These are phyloP conservation scores for Popillia japonica DNA, from an alignment of 1,140 invertebrate genomes.

Conservation along the genomic window DNA sequence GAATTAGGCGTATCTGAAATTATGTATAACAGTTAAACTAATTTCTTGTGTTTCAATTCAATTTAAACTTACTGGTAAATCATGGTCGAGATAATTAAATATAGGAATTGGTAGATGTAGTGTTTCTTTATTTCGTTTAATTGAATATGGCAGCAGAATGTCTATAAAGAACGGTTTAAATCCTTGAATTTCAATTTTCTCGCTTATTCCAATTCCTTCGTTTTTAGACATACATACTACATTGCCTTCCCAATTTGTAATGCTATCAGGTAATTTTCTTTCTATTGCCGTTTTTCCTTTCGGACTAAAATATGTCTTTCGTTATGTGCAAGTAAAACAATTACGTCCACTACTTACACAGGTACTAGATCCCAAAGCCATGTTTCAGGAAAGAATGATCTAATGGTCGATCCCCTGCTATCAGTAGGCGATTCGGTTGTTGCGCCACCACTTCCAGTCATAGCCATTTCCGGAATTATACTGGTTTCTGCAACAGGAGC, in stretches of 20 bases:
- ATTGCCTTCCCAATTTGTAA: constrained; percentile 77
- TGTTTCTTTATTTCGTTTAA: constrained; percentile 72
- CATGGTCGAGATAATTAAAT: constrained; percentile 76
- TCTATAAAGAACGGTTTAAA: constrained; percentile 80
- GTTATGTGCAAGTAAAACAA: no score
- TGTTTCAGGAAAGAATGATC: constrained; percentile 73
- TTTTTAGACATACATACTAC: constrained; percentile 72
- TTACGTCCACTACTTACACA: constrained; percentile 64
- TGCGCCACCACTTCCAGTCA: neutral
- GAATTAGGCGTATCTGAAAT: constrained; percentile 56
- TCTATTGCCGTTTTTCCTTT: neutral
- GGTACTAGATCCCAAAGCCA: constrained; percentile 73
- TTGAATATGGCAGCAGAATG: constrained; percentile 73
- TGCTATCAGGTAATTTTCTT: constrained; percentile 72
- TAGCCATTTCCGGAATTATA: no score
- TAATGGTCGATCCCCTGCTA: constrained; percentile 53
- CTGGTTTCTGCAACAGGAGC: no score
- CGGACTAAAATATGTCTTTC: neutral
- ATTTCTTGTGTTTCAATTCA: no score
- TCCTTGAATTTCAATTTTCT: constrained; percentile 66
- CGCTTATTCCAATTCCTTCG: constrained; percentile 71
- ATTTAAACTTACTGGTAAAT: constrained; percentile 64
- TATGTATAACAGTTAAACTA: neutral
- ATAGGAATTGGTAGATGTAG: constrained; percentile 73
- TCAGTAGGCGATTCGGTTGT: neutral